Evolutionary conservation across 1,140 invertebrate species (phyloP).

Genomic region (Drosophila tropicalis): DNA sequence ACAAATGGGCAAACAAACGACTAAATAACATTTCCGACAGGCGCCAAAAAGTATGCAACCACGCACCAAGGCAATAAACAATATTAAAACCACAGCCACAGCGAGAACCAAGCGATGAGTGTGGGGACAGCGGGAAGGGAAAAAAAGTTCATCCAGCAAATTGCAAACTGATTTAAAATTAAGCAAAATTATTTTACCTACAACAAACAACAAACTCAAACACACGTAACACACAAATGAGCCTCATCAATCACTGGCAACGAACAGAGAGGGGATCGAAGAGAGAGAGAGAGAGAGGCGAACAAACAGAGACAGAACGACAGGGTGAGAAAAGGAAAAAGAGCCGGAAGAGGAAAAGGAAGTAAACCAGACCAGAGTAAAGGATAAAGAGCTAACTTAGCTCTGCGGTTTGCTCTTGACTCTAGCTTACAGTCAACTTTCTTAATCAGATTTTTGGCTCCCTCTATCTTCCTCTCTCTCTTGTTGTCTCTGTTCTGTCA

Average conservation of each 20-base stretch:
- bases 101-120: not conserved
- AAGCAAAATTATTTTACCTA: conserved; percentile 77
- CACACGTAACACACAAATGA: conserved; percentile 70
- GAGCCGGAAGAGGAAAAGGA: not conserved
- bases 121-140: not conserved
- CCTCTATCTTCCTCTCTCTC: not conserved
- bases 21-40: conserved; percentile 66
- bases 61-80: conserved; percentile 76
- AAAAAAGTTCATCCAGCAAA: conserved; percentile 58
- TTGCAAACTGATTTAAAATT: conserved; percentile 82
- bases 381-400: conserved; percentile 71
- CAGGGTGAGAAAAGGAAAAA: conserved; percentile 13
- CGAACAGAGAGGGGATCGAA: not conserved
- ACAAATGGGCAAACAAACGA: conserved; percentile 58
- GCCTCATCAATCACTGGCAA: conserved; percentile 69
- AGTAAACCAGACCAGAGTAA: conserved; percentile 44
- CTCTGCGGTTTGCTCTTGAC: conserved; percentile 54
- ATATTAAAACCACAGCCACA: conserved; percentile 61
- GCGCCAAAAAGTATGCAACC: conserved; percentile 69
- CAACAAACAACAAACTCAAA: conserved; percentile 25
- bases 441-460: conserved; percentile 50
- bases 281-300: too few species aligned
- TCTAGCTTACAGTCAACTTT: conserved; percentile 51
- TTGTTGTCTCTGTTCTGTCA: conserved; percentile 26
- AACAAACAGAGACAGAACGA: conserved; percentile 14